Evolutionary conservation across 1,140 invertebrate genomes (phyloP).

Genomic region (Orius laevigatus): DNA sequence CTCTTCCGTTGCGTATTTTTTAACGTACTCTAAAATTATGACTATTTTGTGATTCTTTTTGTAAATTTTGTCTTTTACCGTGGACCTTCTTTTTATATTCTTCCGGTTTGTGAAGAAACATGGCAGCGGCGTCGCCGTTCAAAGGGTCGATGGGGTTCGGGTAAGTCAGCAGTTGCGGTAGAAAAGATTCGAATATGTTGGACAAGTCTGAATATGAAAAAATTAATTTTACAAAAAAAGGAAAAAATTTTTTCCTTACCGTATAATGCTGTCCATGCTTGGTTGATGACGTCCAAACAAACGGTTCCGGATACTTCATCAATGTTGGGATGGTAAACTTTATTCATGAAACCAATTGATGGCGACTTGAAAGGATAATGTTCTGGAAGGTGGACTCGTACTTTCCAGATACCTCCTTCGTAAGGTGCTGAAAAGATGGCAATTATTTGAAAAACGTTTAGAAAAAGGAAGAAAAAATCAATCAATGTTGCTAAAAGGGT

Average conservation of each 20-base stretch:
- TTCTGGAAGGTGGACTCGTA: slow-evolving; percentile 94
- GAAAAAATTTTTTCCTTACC: slow-evolving; percentile 4
- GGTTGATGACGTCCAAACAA: slow-evolving; percentile 98
- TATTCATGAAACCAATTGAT: slow-evolving; percentile 99
- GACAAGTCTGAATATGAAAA: slow-evolving; percentile 96
- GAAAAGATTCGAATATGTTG: slow-evolving; percentile 99
- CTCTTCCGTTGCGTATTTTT: slow-evolving; percentile 94
- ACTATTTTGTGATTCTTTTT: too few species aligned
- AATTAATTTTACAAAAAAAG: too few species aligned
- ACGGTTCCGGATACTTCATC: slow-evolving; percentile 99
- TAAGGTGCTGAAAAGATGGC: slow-evolving; percentile 73
- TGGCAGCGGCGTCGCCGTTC: slow-evolving; percentile 95
- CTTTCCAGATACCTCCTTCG: slow-evolving; percentile 98
- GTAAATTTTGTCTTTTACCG: too few species aligned
- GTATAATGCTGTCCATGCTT: slow-evolving; percentile 79
- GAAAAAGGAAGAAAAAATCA: too few species aligned
- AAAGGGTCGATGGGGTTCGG: slow-evolving; percentile 98
- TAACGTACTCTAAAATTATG: slow-evolving; percentile 62
- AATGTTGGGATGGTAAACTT: slow-evolving; percentile 99
- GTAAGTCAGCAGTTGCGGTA: slow-evolving; percentile 95
- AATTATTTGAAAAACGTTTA: too few species aligned
- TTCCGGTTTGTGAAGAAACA: slow-evolving; percentile 98
- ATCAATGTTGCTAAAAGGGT: too few species aligned
- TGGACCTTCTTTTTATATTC: slow-evolving; percentile 39
- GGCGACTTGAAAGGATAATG: slow-evolving; percentile 99